Base-by-base conservation (phyloP, 2,113 vertebrate genomes). In the Sakesphorus luctuosus region DNA sequence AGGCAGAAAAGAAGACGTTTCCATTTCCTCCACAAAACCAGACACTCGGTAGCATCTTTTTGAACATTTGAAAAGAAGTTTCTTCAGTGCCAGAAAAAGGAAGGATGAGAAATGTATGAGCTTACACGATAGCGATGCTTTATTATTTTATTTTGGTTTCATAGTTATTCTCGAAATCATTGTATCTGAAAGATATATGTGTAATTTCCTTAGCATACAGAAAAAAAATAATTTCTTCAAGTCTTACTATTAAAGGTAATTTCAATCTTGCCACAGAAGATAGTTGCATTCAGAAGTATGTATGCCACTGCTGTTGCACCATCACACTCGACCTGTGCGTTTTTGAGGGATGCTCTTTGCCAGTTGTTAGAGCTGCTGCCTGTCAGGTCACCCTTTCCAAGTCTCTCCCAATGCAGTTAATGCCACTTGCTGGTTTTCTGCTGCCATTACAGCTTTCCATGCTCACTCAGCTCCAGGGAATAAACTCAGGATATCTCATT, bases 321-420 rank as follows among this genome's bases (percentile, higher is more conserved):
- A 13, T 13, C 35, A 21, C 36, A 4, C 16, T 16, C 0, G 0
- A 33, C 38, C 26, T 10, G 1, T 13, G 12, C 20, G 3, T 3
- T 58, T 21, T 14, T 10, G 61, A n/a, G 29, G 3, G 23, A 7
- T 2, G 11, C 6, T 4, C 9, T 8, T 4, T 9, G 18, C 43
- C 40, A 18, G 33, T 1, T 59, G 61, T 35, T 20, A 16, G 6
- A 65, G 40, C 12, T 43, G 53, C 26, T 72, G 25, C 28, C 43
- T 21, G 23, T 13, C 11, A 2, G 13, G 28, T 40, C 13, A 9
- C 14, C 29, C 13, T 18, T 20, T 53, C 50, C 6, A 38, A 13
- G 13, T 7, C 62, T 71, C 43, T 76, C 50, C 68, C 50, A 50
- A 12, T 1, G 88, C 62, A 20, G 14, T 53, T 26, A 46, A 59